phyloP scores from a whole-genome alignment of 2,888 invertebrate genomes.

The Lithophane semibrunnea region DNA sequence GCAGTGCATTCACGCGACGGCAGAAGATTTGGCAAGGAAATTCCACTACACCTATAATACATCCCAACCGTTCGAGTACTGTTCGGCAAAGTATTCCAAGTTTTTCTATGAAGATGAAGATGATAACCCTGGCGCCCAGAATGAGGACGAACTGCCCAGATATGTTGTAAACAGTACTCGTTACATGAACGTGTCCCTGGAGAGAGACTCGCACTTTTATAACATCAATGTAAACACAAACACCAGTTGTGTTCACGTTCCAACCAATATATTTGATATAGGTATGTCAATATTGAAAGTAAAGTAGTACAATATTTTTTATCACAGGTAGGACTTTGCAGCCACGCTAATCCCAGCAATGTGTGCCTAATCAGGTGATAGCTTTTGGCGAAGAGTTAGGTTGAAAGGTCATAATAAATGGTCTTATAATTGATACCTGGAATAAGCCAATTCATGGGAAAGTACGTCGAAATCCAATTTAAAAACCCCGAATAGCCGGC shows the following conservation, averaged over 20 bases:
- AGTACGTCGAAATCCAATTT: not conserved
- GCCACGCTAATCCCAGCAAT: not conserved
- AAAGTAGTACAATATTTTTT: not conserved
- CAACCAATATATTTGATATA: constrained; percentile 97
- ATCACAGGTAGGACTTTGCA: not conserved
- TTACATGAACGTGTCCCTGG: constrained; percentile 91
- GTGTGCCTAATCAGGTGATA: constrained; percentile 11
- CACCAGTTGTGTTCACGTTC: constrained; percentile 97
- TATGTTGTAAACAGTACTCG: constrained; percentile 77
- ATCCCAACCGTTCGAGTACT: constrained; percentile 91
- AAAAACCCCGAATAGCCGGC: not conserved
- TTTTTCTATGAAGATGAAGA: constrained; percentile 76
- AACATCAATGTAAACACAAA: constrained; percentile 95
- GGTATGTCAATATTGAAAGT: constrained; percentile 90
- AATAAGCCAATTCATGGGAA: not conserved
- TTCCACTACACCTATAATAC: constrained; percentile 86
- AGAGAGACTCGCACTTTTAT: constrained; percentile 95
- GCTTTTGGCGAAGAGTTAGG: not conserved
- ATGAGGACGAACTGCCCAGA: constrained; percentile 67
- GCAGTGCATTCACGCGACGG: constrained; percentile 93
- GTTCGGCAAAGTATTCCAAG: constrained; percentile 95
- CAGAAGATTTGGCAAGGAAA: constrained; percentile 92
- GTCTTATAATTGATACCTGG: not conserved
- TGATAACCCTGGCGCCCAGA: constrained; percentile 37
- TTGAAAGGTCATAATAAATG: not conserved